A percentile compares a stretch with the other conserved stretches of the same genome.
Evolutionary conservation across 2,888 invertebrate species (phyloP).

Genomic region (Drosophila flavopinicola): DNA sequence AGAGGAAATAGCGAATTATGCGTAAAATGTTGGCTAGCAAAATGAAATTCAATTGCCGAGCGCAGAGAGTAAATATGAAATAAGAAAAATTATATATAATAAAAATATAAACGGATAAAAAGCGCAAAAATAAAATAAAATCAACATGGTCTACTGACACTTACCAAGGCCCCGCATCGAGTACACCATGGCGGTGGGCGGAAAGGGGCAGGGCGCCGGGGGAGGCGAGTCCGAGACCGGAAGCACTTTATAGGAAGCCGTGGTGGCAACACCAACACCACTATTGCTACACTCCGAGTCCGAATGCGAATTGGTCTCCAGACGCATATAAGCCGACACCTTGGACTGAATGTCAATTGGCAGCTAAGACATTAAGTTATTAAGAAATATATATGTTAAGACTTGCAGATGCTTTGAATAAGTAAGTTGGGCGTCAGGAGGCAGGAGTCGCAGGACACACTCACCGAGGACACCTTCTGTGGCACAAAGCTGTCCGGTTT

Average conservation of each 20-base stretch:
- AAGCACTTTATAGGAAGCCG: constrained; percentile 84
- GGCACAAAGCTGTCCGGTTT: constrained; percentile 97
- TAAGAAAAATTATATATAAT: background rate
- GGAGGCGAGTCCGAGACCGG: constrained; percentile 84
- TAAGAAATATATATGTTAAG: constrained; percentile 11
- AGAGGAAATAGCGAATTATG: too few relatives aligned
- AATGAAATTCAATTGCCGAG: constrained; percentile 11
- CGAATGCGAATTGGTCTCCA: constrained; percentile 84
- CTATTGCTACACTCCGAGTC: constrained; percentile 84
- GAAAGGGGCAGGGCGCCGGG: constrained; percentile 86
- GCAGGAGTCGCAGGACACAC: too few relatives aligned
- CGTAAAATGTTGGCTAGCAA: constrained; percentile 15
- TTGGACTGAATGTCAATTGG: constrained; percentile 96
- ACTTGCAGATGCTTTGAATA: background rate
- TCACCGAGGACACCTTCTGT: constrained; percentile 94
- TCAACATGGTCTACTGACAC: constrained; percentile 84
- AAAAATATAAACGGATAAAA: constrained; percentile 12
- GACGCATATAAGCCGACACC: constrained; percentile 89
- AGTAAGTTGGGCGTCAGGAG: background rate
- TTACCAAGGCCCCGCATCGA: constrained; percentile 86
- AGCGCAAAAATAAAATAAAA: constrained; percentile 58
- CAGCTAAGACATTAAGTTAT: constrained; percentile 86
- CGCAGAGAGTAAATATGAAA: constrained; percentile 8
- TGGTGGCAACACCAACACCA: constrained; percentile 83
- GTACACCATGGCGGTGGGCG: constrained; percentile 93